Evolutionary conservation across 1,140 invertebrate species (phyloP), one percentile per base, ranked within the genome.

Genomic region (Steinernema feltiae): DNA sequence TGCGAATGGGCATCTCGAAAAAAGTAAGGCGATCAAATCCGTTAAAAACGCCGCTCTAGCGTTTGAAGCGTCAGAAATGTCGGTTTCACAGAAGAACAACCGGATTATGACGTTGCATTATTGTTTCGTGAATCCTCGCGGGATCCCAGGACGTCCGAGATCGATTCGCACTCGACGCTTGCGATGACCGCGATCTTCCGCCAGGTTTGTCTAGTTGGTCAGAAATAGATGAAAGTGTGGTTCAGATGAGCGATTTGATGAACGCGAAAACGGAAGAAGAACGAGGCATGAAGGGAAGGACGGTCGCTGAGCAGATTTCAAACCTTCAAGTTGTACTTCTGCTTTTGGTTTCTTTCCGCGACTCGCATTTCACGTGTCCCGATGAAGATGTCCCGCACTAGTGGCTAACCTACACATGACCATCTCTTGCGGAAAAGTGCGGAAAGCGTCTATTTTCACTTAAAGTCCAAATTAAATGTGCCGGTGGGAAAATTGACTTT

Each of bases 41-140:
- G n/a, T n/a, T n/a, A n/a, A n/a, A n/a, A 3, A 63, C 24, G 53
- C 24, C 24, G 53, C 53, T 15, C 53, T 17, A 7, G 24, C 7
- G 15, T 63, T 63, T 63, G 53, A 63, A 7, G 3, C 7, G 12
- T 63, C 53, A 3, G 3, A 12, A 15, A 63, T 63, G 53, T 15
- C 15, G 24, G 2, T 21, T 27, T 63, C 53, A 27, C 3, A n/a
- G 24, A 63, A 63, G 53, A 63, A 63, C 24, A 27, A 27, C 24
- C 12, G 53, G 7, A 63, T 63, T 21, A 63, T 63, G 53, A 21
- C 7, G 21, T 72, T 85, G n/a, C 81, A 85, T 18, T 77, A 80
- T 53, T 85, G 83, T 48, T 85, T 86, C 71, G 70, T 85, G 15
- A 81, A 79, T 48, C 84, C 84, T 1, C 73, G 69, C 15, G 63